A percentile compares a stretch with the other conserved stretches of the same genome.
Evolutionary conservation across 2,113 vertebrate species (phyloP).

Genomic region (Prolemur simus): DNA sequence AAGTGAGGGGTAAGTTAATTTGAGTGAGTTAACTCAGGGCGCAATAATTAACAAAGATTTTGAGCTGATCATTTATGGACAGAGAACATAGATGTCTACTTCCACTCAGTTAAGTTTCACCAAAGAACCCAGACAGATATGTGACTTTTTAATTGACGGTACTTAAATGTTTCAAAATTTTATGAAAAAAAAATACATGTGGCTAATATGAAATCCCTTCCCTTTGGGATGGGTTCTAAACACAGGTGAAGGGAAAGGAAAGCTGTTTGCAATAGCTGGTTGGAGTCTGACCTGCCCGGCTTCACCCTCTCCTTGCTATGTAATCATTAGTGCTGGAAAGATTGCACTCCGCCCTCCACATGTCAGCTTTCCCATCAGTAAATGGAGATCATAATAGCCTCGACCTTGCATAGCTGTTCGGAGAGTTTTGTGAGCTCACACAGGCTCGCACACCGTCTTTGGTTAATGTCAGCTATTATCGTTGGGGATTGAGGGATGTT

Average conservation of each 20-base stretch:
- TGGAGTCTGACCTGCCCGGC: not conserved
- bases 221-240: not conserved
- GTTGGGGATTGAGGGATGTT: not conserved
- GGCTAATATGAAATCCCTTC: not conserved
- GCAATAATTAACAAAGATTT: not conserved
- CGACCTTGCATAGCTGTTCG: accelerated
- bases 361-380: not conserved
- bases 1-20: not conserved
- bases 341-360: not conserved
- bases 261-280: too few species aligned
- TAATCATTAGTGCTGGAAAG: not conserved
- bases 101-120: not conserved
- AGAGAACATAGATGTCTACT: not conserved
- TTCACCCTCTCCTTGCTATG: not conserved
- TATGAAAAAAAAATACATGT: not conserved
- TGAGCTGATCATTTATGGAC: not conserved
- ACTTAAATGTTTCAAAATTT: not conserved
- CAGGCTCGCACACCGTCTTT: accelerated
- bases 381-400: not conserved
- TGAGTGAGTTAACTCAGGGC: not conserved
- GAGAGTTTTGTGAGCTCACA: not conserved
- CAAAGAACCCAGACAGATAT: not conserved
- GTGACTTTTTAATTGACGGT: not conserved
- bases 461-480: not conserved
- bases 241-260: not conserved